phyloP scores from a whole-genome alignment of 2,113 vertebrate genomes.

The Mohoua ochrocephala region DNA sequence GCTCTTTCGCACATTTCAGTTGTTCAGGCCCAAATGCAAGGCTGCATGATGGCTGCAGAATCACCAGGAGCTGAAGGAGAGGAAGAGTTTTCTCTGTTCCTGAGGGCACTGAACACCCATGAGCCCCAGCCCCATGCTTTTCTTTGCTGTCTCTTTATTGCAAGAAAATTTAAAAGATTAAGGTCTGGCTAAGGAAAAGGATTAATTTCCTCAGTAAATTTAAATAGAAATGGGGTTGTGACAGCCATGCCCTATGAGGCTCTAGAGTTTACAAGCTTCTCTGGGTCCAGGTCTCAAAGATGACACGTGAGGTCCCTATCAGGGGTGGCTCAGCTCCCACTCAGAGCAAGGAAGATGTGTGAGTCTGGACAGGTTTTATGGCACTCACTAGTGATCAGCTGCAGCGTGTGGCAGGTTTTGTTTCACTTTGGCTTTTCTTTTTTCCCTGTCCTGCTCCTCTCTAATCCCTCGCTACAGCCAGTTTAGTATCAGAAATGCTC shows the following conservation, averaged over 20 bases:
- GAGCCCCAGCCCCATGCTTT: background rate
- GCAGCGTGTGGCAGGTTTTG: background rate
- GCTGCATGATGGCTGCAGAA: background rate
- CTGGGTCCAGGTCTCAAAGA: background rate
- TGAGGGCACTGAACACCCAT: background rate
- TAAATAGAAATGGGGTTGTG: background rate
- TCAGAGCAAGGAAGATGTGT: background rate
- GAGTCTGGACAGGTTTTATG: background rate
- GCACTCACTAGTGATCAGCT: background rate
- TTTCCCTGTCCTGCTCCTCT: background rate
- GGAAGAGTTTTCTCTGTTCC: background rate
- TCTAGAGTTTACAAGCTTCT: background rate
- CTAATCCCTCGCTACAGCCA: background rate
- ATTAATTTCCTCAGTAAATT: background rate
- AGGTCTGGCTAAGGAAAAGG: background rate
- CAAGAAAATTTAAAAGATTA: background rate
- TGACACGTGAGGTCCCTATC: rapidly evolving
- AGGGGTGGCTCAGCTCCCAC: background rate
- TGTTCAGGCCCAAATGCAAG: background rate
- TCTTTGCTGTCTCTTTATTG: background rate
- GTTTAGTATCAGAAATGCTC: background rate
- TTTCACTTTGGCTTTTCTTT: background rate
- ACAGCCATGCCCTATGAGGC: background rate
- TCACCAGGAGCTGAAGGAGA: background rate
- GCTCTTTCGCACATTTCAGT: background rate